phyloP scores from a whole-genome alignment of 2,113 vertebrate genomes.

The Ovis canadensis region DNA sequence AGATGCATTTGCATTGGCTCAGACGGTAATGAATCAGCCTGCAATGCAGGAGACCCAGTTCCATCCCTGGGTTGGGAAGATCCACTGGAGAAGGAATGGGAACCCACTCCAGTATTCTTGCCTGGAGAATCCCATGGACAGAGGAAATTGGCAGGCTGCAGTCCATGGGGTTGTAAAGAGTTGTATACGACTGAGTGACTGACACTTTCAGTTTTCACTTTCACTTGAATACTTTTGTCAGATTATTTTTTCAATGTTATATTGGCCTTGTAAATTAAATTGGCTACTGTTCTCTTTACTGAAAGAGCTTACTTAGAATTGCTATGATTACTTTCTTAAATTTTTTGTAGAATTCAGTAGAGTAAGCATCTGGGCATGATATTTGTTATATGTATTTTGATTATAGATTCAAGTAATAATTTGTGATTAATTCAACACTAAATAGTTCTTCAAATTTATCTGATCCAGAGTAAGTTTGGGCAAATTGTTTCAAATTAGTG shows the following conservation, averaged over 20 bases:
- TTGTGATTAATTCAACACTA: neutral
- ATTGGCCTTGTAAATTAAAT: neutral
- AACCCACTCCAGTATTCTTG: neutral
- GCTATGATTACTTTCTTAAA: neutral
- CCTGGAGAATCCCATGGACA: neutral
- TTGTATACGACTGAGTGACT: fast-evolving
- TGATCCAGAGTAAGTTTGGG: neutral
- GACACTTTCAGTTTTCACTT: neutral
- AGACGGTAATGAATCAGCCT: neutral
- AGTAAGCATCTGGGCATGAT: neutral
- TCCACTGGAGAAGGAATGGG: neutral
- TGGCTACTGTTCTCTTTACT: neutral
- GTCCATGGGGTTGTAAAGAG: neutral
- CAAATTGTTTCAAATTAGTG: neutral
- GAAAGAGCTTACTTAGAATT: neutral
- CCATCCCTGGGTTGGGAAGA: neutral
- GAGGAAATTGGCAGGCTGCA: neutral
- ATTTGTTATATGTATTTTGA: neutral
- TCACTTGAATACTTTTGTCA: neutral
- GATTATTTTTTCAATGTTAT: neutral
- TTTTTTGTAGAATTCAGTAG: neutral
- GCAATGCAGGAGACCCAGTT: neutral
- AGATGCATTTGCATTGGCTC: neutral
- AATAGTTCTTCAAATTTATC: neutral
- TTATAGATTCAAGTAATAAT: neutral